These are phyloP conservation scores for Gibbula magus DNA, from an alignment of 2,888 invertebrate species.

Conservation along the genomic window DNA sequence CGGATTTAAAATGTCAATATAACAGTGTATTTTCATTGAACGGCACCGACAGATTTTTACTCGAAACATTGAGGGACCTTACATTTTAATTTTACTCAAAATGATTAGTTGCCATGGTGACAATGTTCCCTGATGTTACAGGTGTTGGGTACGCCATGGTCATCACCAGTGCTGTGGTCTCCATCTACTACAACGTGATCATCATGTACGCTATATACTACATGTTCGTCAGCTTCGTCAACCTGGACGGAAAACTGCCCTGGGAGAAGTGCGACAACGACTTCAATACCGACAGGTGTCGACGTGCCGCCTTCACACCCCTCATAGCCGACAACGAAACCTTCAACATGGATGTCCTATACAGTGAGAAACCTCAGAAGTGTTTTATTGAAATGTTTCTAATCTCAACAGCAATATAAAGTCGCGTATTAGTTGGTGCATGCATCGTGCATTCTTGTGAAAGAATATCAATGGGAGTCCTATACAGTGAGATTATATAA, in stretches of 20 bases:
- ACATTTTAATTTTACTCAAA: neutral
- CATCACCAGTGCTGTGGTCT: constrained; percentile 57
- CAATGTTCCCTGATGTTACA: constrained; percentile 28
- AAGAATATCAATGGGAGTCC: too few species aligned
- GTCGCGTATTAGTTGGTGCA: too few species aligned
- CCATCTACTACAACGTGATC: constrained; percentile 65
- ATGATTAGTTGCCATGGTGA: neutral
- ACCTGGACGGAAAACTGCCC: constrained; percentile 59
- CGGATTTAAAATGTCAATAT: too few species aligned
- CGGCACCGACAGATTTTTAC: too few species aligned
- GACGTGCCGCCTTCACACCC: constrained; percentile 49
- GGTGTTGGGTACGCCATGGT: constrained; percentile 65
- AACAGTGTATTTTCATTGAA: too few species aligned
- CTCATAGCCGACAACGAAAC: neutral
- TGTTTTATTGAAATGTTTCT: too few species aligned
- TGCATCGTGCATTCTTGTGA: too few species aligned
- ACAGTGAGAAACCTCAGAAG: neutral
- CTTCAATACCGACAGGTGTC: constrained; percentile 54
- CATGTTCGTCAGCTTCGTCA: constrained; percentile 64
- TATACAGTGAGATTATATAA: too few species aligned
- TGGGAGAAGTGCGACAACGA: constrained; percentile 57
- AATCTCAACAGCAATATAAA: too few species aligned
- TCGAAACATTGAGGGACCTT: too few species aligned
- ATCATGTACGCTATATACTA: constrained; percentile 67
- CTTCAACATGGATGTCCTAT: neutral